Evolutionary conservation across 2,888 invertebrate species (phyloP), one percentile per base, ranked within the genome.

Genomic region (Cyaniris semiargus): DNA sequence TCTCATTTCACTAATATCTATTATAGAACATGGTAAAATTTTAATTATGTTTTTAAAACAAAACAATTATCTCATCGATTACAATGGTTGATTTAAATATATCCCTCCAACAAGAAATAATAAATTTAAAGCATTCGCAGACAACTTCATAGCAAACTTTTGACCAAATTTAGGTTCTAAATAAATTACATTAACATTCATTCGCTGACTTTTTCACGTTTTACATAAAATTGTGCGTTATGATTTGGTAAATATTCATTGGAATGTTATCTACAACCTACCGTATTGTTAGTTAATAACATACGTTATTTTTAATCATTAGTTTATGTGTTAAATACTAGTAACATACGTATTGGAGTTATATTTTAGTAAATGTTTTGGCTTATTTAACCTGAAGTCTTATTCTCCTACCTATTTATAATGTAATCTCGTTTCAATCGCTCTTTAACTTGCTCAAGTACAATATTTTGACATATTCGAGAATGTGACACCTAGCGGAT

Each of bases 241-340:
- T 72, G 70, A 15, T 75, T 34, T 66, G 81, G 79, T 78, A 82
- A 81, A 79, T 79, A 82, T 79, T 81, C 18, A 72, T 75, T 91
- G 91, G 91, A 91, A 91, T 91, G 90, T 91, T 87, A 85, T 82
- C 88, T 89, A 91, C 89, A 89, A 89, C 88, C 89, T 90, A 89
- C 84, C 82, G 84, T 85, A 86, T 84, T 82, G 83, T 77, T 77
- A 76, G 18, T 75, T n/a, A n/a, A n/a, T n/a, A n/a, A 44, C 10
- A 44, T 3, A 44, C 10, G 27, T 60, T 53, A 66, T 34, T 34
- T 34, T 13, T 18, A 48, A 38, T 21, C 15, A 27, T 27, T 27
- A 74, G 66, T 66, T 66, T 31, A 66, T 66, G 15, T 31, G 66
- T 66, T 66, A 18, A 66, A 31, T 66, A 31, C 31, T 66, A 66